Evolutionary conservation across 2,888 invertebrate species (phyloP).

Genomic region (Tenthredo distinguenda): DNA sequence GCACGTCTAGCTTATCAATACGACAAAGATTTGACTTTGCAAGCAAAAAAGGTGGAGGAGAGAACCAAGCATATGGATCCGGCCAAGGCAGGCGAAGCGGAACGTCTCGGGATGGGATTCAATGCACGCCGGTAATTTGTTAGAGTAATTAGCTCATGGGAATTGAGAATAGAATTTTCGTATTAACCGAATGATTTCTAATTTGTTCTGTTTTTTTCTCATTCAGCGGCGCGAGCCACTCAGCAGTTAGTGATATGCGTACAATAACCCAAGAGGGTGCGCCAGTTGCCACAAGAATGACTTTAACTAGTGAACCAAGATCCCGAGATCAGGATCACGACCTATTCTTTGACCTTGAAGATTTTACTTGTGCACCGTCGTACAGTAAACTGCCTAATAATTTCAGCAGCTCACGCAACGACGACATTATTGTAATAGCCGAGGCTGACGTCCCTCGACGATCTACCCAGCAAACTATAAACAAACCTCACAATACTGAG

Average conservation of each 20-base stretch:
- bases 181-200: not conserved
- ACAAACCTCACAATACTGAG: conserved; percentile 62
- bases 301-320: conserved; percentile 68
- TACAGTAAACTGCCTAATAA: conserved; percentile 63
- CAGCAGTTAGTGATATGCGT: conserved; percentile 94
- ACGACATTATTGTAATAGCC: conserved; percentile 77
- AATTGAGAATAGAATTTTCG: not conserved
- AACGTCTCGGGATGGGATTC: conserved; percentile 96
- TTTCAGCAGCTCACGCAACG: conserved; percentile 67
- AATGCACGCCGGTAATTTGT: conserved; percentile 79
- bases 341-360: conserved; percentile 58
- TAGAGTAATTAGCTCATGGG: not conserved
- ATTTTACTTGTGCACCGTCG: conserved; percentile 37
- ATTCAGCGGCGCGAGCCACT: conserved; percentile 88
- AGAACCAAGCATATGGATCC: conserved; percentile 87
- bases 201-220: conserved; percentile 55
- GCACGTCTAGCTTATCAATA: conserved; percentile 83
- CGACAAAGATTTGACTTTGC: conserved; percentile 84
- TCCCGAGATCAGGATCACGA: conserved; percentile 67
- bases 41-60: conserved; percentile 86
- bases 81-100: conserved; percentile 91
- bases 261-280: conserved; percentile 91
- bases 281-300: conserved; percentile 75
- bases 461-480: conserved; percentile 60
- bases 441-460: conserved; percentile 72